Evolutionary conservation across 2,113 vertebrate species (phyloP), one percentile per base, ranked within the genome.

Genomic region (Lophura nycthemera): DNA sequence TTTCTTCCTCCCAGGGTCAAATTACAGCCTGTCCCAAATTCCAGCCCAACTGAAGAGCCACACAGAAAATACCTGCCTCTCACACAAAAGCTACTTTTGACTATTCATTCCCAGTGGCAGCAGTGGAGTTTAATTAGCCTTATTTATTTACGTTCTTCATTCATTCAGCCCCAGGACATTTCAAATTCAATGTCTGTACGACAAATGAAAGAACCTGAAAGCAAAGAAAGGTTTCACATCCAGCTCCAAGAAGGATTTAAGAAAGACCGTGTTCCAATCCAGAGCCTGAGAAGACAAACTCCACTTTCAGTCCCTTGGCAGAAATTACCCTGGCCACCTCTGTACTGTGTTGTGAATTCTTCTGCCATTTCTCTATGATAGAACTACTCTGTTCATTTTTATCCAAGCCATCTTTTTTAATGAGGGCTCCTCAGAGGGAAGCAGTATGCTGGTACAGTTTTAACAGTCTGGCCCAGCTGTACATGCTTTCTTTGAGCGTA

Each of bases 61-160:
- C 90, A 95, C 90, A 97, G 93, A 83, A 78, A 83, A 96, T 93
- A 97, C 93, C 96, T 96, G 91, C 95, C 83, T 93, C 30, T 57
- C 59, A 92, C 36, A 96, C 92, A 97, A 94, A 95, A 91, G 73
- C 80, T 90, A 89, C 80, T 84, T 90, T 95, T 88, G 90, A 50
- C 76, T 95, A 95, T 84, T 95, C 88, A 82, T 84, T 86, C 66
- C 83, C 63, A 69, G 38, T 43, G 85, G 64, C 61, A 82, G 76
- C 77, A 92, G 48, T 54, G 63, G 73, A 81, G 88, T 93, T 95
- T 92, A 94, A 94, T 95, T 83, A 95, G 86, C 52, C 61, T 88
- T 83, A 88, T 85, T 96, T 52, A 25, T 54, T 54, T 30, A 86
- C 92, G 54, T 79, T 85, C 42, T 78, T 54, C 34, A 65, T 76